Base-by-base conservation (phyloP, 1,140 invertebrate species). In the Philopotamus ludificatus region DNA sequence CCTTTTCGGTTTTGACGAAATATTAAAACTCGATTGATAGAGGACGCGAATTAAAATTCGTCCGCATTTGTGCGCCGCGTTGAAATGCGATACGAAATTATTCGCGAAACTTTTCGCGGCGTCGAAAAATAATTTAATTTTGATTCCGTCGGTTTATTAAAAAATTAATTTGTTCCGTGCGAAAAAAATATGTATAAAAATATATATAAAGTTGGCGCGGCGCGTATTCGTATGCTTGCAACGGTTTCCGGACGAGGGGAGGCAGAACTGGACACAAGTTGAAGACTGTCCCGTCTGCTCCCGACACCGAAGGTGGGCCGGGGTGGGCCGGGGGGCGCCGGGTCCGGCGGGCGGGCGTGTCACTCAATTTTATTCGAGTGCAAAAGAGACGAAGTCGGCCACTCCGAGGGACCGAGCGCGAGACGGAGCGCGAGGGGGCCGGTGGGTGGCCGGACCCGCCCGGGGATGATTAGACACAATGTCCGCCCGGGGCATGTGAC, bases 251-350 rank as follows among this genome's bases (percentile, higher is more conserved):
- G 60, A 25, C 16, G 53, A 42, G 34, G 50, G 57, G 45, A 28
- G 47, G 25, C 39, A 60, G 55, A 50, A 59, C 68, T 63, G 68
- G 68, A 70, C 68, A 70, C 64, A 70, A 70, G 64, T 66, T 70
- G 68, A 70, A 70, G 68, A 70, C 68, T 70, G 68, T 65, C 68
- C 68, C 68, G 65, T 67, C 68, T 70, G 68, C 59, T 67, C 58
- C 50, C 65, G 68, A 67, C 68, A 70, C 20, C 45, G 42, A 42
- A 26, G 61, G 21, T 15, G 57, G 21, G 3, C 25, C 15, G 49
- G 47, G 45, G 25, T 12, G 44, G 60, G 62, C 25, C 16, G 15
- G 28, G 42, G 39, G 39, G 4, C 23, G 60, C 16, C 1, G 34
- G 12, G 34, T 18, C 51, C n/a, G 25, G 22, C n/a, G 16, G 15